Percentiles rank a stretch among this genome's conserved stretches.
These are phyloP conservation scores for Muricea muricata DNA, from an alignment of 92 coral and sea anemone genomes.

Conservation along the genomic window DNA sequence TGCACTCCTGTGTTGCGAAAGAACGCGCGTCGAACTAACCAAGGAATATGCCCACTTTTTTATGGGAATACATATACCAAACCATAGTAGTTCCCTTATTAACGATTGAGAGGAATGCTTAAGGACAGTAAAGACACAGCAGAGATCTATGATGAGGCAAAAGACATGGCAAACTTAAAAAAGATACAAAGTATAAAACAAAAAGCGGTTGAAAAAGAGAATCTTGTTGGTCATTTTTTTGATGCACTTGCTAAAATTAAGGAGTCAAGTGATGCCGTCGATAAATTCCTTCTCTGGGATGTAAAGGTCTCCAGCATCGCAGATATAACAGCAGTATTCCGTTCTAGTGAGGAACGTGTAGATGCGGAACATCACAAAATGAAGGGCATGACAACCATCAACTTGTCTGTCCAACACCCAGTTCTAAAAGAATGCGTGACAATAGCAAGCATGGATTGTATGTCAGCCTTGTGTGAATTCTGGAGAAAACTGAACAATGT, in stretches of 20 bases:
- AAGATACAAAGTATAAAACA: constrained; percentile 54
- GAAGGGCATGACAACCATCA: constrained; percentile 69
- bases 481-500: constrained; percentile 63
- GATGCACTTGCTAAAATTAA: constrained; percentile 73
- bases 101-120: constrained; percentile 21
- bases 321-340: constrained; percentile 61
- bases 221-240: constrained; percentile 69
- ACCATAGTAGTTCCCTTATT: constrained; percentile 40
- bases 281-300: constrained; percentile 64
- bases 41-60: too few species aligned
- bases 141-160: constrained; percentile 38
- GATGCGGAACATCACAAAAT: constrained; percentile 76
- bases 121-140: neutral
- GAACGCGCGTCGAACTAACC: too few species aligned
- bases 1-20: too few species aligned
- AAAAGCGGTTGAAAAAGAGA: constrained; percentile 50
- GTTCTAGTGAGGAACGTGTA: constrained; percentile 59
- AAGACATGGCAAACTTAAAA: neutral
- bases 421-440: constrained; percentile 58
- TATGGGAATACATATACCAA: neutral
- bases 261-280: constrained; percentile 56
- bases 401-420: constrained; percentile 65
- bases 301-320: constrained; percentile 63
- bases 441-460: constrained; percentile 69
- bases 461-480: constrained; percentile 70